Conservation (phyloP, 1,140 invertebrate species). For the Laupala kohalensis region DNA sequence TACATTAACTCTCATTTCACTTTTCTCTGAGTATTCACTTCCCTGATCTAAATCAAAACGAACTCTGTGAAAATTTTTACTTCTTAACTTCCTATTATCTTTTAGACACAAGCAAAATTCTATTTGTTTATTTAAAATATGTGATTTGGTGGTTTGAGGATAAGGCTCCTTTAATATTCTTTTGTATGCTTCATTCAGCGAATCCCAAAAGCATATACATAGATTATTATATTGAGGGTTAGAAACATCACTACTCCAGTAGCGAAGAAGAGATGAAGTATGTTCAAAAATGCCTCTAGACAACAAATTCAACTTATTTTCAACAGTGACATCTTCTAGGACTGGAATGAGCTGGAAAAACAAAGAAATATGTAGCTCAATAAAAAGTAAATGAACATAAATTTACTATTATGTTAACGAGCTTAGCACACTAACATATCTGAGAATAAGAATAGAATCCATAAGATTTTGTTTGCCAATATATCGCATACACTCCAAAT, state of each 20-base stretch:
- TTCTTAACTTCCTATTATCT: background rate
- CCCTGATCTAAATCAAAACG: background rate
- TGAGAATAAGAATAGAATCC: conserved; percentile 16
- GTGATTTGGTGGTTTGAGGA: background rate
- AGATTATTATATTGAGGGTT: background rate
- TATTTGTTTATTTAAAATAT: background rate
- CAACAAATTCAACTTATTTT: conserved; percentile 6
- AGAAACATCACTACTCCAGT: background rate
- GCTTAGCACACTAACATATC: conserved; percentile 16
- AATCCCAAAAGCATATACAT: background rate
- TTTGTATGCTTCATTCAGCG: background rate
- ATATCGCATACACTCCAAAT: conserved; percentile 56
- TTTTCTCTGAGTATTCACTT: background rate
- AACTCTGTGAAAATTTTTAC: background rate
- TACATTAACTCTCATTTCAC: background rate
- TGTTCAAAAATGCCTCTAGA: background rate
- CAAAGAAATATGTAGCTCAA: background rate
- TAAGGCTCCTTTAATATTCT: background rate
- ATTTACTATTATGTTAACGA: background rate
- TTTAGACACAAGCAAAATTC: background rate
- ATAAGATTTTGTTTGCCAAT: conserved; percentile 30
- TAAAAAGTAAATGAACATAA: background rate
- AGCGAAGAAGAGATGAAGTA: background rate
- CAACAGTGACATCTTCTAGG: conserved; percentile 4
- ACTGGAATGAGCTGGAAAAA: conserved; percentile 12